These are phyloP conservation scores for Ruditapes philippinarum DNA, from an alignment of 1,140 invertebrate genomes.

Conservation along the genomic window DNA sequence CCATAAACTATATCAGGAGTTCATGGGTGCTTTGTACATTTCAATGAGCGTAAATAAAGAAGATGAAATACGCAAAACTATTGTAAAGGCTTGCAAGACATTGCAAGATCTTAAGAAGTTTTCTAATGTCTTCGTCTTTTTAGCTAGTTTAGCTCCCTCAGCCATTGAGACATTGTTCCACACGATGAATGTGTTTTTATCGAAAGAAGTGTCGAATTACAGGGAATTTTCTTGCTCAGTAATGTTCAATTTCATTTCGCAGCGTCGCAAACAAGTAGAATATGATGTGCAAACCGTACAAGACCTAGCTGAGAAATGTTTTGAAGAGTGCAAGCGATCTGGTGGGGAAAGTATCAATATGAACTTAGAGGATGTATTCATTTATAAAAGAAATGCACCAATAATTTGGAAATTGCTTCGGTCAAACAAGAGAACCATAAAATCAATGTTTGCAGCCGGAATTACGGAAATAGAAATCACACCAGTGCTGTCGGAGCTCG, in stretches of 20 bases:
- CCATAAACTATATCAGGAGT: not conserved
- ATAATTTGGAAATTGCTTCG: not conserved
- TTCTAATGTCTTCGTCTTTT: not conserved
- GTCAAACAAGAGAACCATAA: not conserved
- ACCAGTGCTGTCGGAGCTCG: not conserved
- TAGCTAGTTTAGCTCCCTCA: not conserved
- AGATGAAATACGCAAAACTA: not conserved
- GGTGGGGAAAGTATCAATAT: not conserved
- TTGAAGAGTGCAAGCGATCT: not conserved
- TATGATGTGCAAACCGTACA: not conserved
- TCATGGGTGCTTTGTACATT: constrained; percentile 1
- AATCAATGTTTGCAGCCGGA: not conserved
- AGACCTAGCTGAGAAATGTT: constrained; percentile 10
- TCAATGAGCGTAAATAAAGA: not conserved
- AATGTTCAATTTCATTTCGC: not conserved
- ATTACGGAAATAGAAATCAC: too few relatives aligned
- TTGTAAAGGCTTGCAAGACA: not conserved
- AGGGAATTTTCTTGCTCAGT: constrained; percentile 3
- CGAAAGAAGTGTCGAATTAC: not conserved
- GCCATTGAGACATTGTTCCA: not conserved
- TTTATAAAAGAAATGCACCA: not conserved
- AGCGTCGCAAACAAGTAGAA: not conserved
- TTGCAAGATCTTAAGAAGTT: not conserved
- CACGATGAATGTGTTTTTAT: not conserved
- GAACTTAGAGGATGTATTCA: not conserved